phyloP scores from a whole-genome alignment of 1,140 invertebrate species.

The Pectinophora gossypiella region DNA sequence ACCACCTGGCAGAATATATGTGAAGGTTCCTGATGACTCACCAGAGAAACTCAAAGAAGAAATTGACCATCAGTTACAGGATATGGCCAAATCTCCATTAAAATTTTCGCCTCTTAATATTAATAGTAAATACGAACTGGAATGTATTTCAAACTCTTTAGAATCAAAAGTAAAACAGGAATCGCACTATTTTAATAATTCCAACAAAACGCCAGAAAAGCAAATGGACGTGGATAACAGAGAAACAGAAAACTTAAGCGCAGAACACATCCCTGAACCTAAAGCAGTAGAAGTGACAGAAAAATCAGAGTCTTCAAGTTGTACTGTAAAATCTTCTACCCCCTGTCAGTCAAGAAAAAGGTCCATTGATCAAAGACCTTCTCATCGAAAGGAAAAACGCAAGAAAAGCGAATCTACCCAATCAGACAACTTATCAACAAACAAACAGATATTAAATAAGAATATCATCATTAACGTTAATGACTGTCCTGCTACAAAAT shows the following conservation, averaged over 20 bases:
- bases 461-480: conserved; percentile 34
- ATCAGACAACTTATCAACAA: conserved; percentile 18
- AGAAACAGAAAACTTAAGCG: not conserved
- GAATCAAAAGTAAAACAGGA: not conserved
- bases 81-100: conserved; percentile 29
- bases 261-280: not conserved
- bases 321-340: conserved; percentile 19
- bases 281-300: conserved; percentile 12
- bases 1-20: not conserved
- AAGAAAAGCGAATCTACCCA: conserved; percentile 47
- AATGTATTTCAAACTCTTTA: not conserved
- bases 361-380: conserved; percentile 53
- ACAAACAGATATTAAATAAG: conserved; percentile 33
- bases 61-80: conserved; percentile 32
- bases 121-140: not conserved
- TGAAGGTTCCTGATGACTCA: conserved; percentile 6
- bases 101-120: conserved; percentile 18
- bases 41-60: conserved; percentile 27
- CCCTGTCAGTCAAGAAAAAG: conserved; percentile 46
- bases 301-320: conserved; percentile 22
- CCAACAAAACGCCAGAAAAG: not conserved
- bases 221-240: not conserved
- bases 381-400: conserved; percentile 66
- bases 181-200: too few relatives aligned
- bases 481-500: conserved; percentile 23